Evolutionary conservation across 2,888 invertebrate species (phyloP).

Genomic region (Macropis europaea): DNA sequence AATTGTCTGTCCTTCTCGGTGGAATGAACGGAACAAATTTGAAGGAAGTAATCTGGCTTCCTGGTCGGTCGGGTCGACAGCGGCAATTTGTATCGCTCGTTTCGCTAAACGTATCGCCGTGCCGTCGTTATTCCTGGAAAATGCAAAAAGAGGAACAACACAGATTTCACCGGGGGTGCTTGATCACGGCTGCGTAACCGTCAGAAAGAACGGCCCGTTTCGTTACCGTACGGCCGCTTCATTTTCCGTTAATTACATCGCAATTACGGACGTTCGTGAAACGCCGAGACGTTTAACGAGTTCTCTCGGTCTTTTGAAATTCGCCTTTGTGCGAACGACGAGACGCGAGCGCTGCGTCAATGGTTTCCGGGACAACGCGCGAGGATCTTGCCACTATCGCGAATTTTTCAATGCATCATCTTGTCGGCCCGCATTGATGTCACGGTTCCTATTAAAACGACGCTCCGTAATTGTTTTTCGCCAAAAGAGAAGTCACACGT

Average conservation of each 20-base stretch:
- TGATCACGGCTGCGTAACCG: not conserved
- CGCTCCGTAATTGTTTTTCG: slow-evolving; percentile 25
- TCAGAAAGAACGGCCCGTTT: not conserved
- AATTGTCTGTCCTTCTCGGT: too few species aligned
- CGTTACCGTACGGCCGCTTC: not conserved
- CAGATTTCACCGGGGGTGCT: slow-evolving; percentile 8
- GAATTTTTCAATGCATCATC: not conserved
- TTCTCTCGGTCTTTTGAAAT: not conserved
- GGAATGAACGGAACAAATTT: slow-evolving; percentile 11
- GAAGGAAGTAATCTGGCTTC: slow-evolving; percentile 21
- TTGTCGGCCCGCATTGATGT: not conserved
- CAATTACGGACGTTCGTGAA: not conserved
- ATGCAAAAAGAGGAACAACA: not conserved
- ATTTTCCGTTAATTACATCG: not conserved
- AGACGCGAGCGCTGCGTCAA: not conserved
- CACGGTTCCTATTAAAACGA: not conserved
- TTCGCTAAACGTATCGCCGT: not conserved
- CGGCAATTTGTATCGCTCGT: slow-evolving; percentile 5
- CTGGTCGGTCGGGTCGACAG: slow-evolving; percentile 9
- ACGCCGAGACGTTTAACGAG: not conserved
- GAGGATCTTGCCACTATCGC: not conserved
- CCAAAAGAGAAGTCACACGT: slow-evolving; percentile 11
- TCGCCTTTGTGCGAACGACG: not conserved
- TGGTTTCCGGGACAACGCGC: not conserved
- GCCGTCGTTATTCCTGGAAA: not conserved